Base-by-base conservation (phyloP, 1,140 invertebrate species). In the Bradysia coprophila region DNA sequence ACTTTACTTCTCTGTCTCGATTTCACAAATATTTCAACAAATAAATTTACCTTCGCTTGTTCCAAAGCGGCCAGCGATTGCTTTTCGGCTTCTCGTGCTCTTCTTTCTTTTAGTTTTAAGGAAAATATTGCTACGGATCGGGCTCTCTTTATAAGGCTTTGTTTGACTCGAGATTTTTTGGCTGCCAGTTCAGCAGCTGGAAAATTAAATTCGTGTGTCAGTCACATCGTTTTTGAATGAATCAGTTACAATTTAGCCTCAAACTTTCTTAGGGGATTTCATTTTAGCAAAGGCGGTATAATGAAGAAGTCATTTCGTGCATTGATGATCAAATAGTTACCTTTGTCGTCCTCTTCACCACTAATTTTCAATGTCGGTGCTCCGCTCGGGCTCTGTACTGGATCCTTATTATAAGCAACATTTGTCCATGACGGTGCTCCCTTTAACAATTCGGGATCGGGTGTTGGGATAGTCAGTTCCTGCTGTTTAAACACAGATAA, bases 121-220 rank as follows among this genome's bases (percentile, higher is more conserved):
- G 81, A 84, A 57, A 86, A 86, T 47, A 86, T 81, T 8, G 81
- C 81, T 21, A 86, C 81, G 2, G 78, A 82, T 9, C 81, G 65
- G 4, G 82, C 82, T 37, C 81, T 68, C 55, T 85, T 86, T 61
- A 86, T 80, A 36, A 86, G 55, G 46, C 56, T 60, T 16, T 61
- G 58, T 43, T 61, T 61, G 9, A 61, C 51, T 10, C 78, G 64
- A 2, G 75, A 75, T 42, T 77, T 77, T 49, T 76, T 76, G 16
- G 73, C 74, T 38, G 72, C 72, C 15, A 71, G 55, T 23, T 76
- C 73, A 16, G 66, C 67, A 21, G 55, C 59, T 58, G 13, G 5
- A 44, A 32, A 28, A 36, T 21, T 15, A n/a, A 38, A 38, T 19
- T n/a, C n/a, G n/a, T n/a, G n/a, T n/a, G n/a, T n/a, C n/a, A n/a